Percentiles rank a stretch among this genome's conserved stretches.
Conservation (phyloP, 1,140 invertebrate genomes). For the Charaxes varanes region DNA sequence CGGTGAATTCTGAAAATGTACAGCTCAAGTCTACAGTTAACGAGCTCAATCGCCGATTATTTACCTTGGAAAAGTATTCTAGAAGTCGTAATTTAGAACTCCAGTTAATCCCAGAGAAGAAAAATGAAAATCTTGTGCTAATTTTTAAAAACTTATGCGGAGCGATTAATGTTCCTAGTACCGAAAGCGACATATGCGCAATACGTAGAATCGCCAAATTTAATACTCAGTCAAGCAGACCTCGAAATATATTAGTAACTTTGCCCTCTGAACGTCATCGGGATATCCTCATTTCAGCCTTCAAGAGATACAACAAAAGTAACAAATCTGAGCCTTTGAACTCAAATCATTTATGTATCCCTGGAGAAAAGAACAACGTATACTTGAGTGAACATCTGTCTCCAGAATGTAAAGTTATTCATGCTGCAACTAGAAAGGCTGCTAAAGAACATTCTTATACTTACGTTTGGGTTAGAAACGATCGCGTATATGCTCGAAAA, state of each 20-base stretch:
- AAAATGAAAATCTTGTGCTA: conserved; percentile 13
- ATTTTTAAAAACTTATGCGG: conserved; percentile 10
- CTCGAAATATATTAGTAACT: conserved; percentile 18
- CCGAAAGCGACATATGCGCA: conserved; percentile 3
- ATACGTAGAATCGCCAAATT: conserved; percentile 15
- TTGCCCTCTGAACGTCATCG: conserved; percentile 10
- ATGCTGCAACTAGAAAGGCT: conserved; percentile 13
- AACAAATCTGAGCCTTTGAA: conserved; percentile 8
- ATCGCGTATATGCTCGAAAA: conserved; percentile 11
- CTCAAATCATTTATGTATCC: conserved; percentile 2
- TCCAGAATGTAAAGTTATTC: conserved; percentile 10
- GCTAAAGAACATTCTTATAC: conserved; percentile 18
- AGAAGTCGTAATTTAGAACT: conserved; percentile 15
- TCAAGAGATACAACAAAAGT: conserved; percentile 18
- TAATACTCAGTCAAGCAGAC: conserved; percentile 8
- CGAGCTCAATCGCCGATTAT: neutral
- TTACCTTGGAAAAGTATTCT: conserved; percentile 6
- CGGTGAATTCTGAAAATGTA: conserved; percentile 6
- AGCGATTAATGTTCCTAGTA: conserved; percentile 1
- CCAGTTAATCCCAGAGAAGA: conserved; percentile 14
- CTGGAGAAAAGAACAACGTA: conserved; percentile 8
- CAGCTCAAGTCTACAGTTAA: conserved; percentile 10
- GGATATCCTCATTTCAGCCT: conserved; percentile 12
- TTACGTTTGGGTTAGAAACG: conserved; percentile 17
- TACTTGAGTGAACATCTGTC: conserved; percentile 16